Percentiles rank a stretch among this genome's conserved stretches.
Conservation (phyloP, 2,113 vertebrate genomes). For the Chaetodon trifascialis region DNA sequence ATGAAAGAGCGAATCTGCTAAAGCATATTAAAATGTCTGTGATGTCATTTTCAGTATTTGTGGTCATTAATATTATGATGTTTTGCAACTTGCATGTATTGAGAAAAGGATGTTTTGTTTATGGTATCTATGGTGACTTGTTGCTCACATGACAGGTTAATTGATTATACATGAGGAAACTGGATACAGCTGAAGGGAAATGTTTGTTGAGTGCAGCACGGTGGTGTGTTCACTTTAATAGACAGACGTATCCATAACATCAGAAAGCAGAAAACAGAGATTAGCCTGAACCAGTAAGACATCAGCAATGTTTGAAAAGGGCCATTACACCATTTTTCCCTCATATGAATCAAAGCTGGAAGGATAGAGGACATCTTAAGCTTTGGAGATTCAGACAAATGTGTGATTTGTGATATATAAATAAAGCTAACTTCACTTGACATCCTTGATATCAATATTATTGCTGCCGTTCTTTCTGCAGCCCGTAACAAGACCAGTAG, state of each 20-base stretch:
- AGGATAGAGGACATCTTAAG: neutral
- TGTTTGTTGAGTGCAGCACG: neutral
- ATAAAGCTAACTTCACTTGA: neutral
- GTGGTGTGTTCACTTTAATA: neutral
- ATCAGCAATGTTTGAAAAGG: neutral
- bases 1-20: too few species aligned
- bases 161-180: neutral
- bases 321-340: neutral
- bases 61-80: neutral
- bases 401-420: neutral
- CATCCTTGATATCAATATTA: too few species aligned
- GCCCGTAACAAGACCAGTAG: too few species aligned
- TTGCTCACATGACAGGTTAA: neutral
- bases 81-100: neutral
- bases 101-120: neutral
- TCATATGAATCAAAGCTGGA: neutral
- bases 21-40: neutral
- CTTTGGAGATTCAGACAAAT: neutral
- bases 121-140: neutral
- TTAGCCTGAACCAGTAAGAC: neutral
- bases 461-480: too few species aligned
- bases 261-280: too few species aligned
- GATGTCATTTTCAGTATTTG: neutral
- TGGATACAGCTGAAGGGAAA: too few species aligned
- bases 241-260: too few species aligned